phyloP scores from a whole-genome alignment of 2,113 vertebrate genomes.

The Turdus rufiventris region DNA sequence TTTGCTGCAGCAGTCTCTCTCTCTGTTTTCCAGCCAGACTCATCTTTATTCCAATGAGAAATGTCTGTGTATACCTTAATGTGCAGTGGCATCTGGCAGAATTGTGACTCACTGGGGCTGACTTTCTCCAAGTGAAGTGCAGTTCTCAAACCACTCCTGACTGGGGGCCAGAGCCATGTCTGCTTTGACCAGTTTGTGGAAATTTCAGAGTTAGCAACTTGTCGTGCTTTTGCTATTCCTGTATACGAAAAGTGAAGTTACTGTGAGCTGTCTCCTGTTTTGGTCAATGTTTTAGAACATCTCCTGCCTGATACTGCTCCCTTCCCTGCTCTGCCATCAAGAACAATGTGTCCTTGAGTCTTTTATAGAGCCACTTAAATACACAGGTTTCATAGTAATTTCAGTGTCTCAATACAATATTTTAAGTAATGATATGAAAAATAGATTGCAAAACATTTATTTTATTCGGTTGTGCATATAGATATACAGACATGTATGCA shows the following conservation, averaged over 20 bases:
- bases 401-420: not conserved
- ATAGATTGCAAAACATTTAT: not conserved
- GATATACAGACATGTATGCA: not conserved
- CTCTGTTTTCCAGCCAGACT: not conserved
- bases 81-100: conserved; percentile 43
- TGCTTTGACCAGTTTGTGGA: not conserved
- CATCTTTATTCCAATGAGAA: not conserved
- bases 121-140: not conserved
- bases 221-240: not conserved
- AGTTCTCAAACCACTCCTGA: not conserved
- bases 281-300: not conserved
- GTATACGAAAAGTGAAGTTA: not conserved
- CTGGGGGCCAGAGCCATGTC: not conserved
- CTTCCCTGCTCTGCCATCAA: not conserved
- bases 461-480: fast-evolving
- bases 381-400: not conserved
- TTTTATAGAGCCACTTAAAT: not conserved
- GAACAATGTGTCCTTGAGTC: not conserved
- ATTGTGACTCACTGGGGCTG: not conserved
- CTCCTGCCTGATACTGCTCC: not conserved
- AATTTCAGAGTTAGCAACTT: not conserved
- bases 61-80: conserved; percentile 2
- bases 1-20: not conserved
- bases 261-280: not conserved
- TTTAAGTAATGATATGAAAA: not conserved